Evolutionary conservation across 2,888 invertebrate species (phyloP).

Genomic region (Aproaerema taeniolella): DNA sequence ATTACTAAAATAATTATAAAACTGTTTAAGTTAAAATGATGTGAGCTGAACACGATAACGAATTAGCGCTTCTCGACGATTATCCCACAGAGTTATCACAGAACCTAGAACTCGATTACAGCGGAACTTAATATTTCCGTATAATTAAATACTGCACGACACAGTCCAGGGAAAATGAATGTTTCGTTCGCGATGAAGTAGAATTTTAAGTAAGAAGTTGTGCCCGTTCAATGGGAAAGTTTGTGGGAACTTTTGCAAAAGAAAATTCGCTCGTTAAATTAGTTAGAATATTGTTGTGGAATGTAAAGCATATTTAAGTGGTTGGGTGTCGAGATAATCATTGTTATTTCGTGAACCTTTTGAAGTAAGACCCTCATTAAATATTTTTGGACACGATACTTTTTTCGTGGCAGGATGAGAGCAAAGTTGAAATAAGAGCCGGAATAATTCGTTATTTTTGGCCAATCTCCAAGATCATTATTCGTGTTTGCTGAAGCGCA

Average conservation of each 20-base stretch:
- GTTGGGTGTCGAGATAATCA: not conserved
- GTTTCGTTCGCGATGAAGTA: constrained; percentile 53
- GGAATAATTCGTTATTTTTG: constrained; percentile 3
- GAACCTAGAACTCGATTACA: constrained; percentile 23
- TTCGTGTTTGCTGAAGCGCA: constrained; percentile 4
- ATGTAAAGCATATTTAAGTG: constrained; percentile 43
- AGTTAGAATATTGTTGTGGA: constrained; percentile 37
- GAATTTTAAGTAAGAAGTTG: constrained; percentile 57
- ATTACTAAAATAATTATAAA: too few relatives aligned
- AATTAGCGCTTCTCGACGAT: too few relatives aligned
- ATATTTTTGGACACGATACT: not conserved
- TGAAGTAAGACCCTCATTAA: not conserved
- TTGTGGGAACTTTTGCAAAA: constrained; percentile 37
- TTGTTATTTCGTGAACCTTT: not conserved
- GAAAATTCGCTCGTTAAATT: constrained; percentile 40
- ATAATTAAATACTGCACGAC: constrained; percentile 40
- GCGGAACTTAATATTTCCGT: constrained; percentile 36
- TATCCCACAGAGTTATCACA: too few relatives aligned
- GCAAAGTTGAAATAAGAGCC: not conserved
- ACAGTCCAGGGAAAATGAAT: constrained; percentile 38
- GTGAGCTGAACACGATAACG: too few relatives aligned
- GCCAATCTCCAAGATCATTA: constrained; percentile 7
- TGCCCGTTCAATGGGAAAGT: constrained; percentile 55
- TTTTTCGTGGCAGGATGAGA: not conserved
- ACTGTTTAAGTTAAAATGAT: too few relatives aligned